Conservation (phyloP, 2,113 vertebrate species). For the Ondatra zibethicus region DNA sequence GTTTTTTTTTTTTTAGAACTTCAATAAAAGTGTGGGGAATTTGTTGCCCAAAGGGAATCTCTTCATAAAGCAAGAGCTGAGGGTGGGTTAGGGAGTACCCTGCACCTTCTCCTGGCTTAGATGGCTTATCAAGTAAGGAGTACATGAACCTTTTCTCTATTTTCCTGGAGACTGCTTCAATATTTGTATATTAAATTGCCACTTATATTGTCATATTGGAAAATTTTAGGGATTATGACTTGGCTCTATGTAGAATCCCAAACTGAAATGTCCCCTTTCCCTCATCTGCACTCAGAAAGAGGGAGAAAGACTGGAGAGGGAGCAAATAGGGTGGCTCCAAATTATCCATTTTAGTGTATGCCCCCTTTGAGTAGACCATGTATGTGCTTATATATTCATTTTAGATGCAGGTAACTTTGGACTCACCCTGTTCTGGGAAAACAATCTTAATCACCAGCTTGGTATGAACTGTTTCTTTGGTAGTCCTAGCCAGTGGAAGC, state of each 20-base stretch:
- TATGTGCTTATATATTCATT: conserved; percentile 50
- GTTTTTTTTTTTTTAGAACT: not conserved
- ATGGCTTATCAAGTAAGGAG: conserved; percentile 7
- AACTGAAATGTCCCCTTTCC: not conserved
- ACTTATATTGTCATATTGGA: conserved; percentile 10
- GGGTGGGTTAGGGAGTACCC: not conserved
- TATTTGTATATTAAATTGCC: conserved; percentile 44
- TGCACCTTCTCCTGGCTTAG: conserved; percentile 9
- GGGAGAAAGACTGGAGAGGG: not conserved
- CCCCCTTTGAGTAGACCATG: conserved; percentile 23
- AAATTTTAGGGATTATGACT: conserved; percentile 43
- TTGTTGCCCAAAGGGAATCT: conserved; percentile 31
- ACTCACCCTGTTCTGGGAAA: not conserved
- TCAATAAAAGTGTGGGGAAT: conserved; percentile 17
- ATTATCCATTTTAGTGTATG: conserved; percentile 42
- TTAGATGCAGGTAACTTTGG: conserved; percentile 52
- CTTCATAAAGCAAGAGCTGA: conserved; percentile 18
- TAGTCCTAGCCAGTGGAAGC: conserved; percentile 11
- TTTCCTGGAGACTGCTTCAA: conserved; percentile 12
- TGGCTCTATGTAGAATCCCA: not conserved
- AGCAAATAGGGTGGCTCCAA: not conserved
- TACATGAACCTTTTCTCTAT: conserved; percentile 20
- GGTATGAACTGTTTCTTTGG: conserved; percentile 33
- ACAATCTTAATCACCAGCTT: conserved; percentile 36
- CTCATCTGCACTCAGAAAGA: conserved; percentile 32